Base-by-base conservation (phyloP, 2,797 vertebrate species). In the Amblyraja radiata region DNA sequence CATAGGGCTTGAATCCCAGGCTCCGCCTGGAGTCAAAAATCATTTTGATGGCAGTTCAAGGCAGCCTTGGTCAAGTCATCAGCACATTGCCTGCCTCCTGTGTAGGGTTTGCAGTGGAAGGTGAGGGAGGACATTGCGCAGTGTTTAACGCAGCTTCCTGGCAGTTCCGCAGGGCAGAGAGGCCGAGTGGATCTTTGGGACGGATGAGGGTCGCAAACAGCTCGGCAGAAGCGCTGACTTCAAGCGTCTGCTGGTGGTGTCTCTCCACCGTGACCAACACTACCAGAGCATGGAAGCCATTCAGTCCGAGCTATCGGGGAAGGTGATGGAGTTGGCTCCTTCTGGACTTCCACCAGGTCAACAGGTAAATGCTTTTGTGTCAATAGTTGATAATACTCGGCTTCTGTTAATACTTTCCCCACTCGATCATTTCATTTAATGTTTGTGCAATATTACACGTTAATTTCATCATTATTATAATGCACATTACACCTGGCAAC, bases 101-200 rank as follows among this genome's bases (percentile, higher is more conserved):
- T 3, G 21, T 28, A 21, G 68, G 11, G 39, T 74, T 68, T 91
- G 68, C 68, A 5, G 7, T n/a, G 25, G 65, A 91, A 28, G 11
- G 18, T 7, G 61, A 10, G 81, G 84, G 13, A 65, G 58, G 1
- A 32, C 54, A 25, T 58, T 13, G n/a, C 32, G 32, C 61, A 65
- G 6, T 36, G 4, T 74, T 54, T 54, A 73, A 91, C 28, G 39
- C 21, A 73, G 7, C 46, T 74, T 73, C 21, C 39, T 6, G 21
- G 65, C 93, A 99, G 99, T 99, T 93, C 99, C 98, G 9, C 98
- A 99, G 95, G 98, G 98, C 90, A 97, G 98, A 93, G 98, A 99
- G 95, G 98, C 98, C 0, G 97, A 99, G 93, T 99, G 99, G 98
- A 97, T 99, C 18, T 99, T 99, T 94, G 97, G 98, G 93, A 98